Conservation (phyloP, 2,797 vertebrate genomes). For the Harpagifer antarcticus region DNA sequence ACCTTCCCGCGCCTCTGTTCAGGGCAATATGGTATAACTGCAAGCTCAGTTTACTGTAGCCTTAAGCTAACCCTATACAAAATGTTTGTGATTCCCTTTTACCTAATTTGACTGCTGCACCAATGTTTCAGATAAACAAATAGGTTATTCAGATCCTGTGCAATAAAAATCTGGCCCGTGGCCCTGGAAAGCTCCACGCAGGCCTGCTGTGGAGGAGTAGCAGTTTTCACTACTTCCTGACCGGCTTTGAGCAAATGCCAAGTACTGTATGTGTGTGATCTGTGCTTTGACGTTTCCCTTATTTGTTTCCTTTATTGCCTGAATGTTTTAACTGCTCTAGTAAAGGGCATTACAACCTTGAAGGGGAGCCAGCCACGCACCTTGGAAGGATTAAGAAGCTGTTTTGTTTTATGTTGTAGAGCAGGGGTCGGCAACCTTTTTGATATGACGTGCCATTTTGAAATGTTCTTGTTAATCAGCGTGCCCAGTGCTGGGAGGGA, state of each 20-base stretch:
- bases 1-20: neutral
- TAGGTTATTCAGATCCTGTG: slow-evolving; percentile 36
- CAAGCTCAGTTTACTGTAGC: neutral
- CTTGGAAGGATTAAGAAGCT: slow-evolving; percentile 84
- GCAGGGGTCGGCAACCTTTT: too few species aligned
- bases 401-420: slow-evolving; percentile 75
- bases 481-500: too few species aligned
- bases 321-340: slow-evolving; percentile 79
- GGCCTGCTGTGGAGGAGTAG: slow-evolving; percentile 49
- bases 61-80: slow-evolving; percentile 20
- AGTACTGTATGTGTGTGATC: slow-evolving; percentile 77
- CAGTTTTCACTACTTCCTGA: slow-evolving; percentile 74
- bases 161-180: slow-evolving; percentile 45
- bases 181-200: slow-evolving; percentile 61
- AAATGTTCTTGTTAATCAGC: too few species aligned
- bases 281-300: slow-evolving; percentile 77
- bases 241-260: slow-evolving; percentile 65
- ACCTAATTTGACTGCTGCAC: slow-evolving; percentile 39
- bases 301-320: slow-evolving; percentile 76
- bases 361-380: slow-evolving; percentile 79
- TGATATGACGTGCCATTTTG: too few species aligned
- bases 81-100: slow-evolving; percentile 54
- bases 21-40: neutral
- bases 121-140: slow-evolving; percentile 55
- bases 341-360: slow-evolving; percentile 82